Evolutionary conservation across 1,140 invertebrate species (phyloP).

Genomic region (Micrasema minimum): DNA sequence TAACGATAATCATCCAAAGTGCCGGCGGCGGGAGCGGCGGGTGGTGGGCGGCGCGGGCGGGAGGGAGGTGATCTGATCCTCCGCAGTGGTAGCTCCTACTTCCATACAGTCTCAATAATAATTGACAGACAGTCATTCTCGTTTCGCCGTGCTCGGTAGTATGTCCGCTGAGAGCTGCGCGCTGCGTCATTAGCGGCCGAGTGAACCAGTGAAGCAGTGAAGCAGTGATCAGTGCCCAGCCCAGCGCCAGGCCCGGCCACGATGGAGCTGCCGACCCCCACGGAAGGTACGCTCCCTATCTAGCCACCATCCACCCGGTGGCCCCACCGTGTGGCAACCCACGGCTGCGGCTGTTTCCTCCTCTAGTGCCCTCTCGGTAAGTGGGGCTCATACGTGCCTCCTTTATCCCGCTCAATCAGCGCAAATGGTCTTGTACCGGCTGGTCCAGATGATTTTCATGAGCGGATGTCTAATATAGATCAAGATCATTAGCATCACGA

Average conservation of each 20-base stretch:
- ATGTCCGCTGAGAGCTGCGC: constrained; percentile 34
- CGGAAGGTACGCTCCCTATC: constrained; percentile 39
- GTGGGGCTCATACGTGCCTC: constrained; percentile 48
- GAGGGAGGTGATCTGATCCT: constrained; percentile 8
- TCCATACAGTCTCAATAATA: constrained; percentile 36
- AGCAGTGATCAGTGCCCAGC: too few species aligned
- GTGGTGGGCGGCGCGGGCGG: neutral
- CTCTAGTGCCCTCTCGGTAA: constrained; percentile 30
- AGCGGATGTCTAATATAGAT: constrained; percentile 50
- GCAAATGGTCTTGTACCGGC: constrained; percentile 50
- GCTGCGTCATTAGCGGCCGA: constrained; percentile 29
- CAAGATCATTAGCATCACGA: constrained; percentile 49
- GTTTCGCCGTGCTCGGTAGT: constrained; percentile 35
- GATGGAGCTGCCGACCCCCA: constrained; percentile 32
- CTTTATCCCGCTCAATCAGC: constrained; percentile 51
- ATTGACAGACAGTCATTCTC: constrained; percentile 40
- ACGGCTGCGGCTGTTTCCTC: too few species aligned
- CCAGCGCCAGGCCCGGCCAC: constrained; percentile 12
- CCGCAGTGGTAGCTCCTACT: constrained; percentile 14
- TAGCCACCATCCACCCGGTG: too few species aligned
- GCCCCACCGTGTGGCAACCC: too few species aligned
- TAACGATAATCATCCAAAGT: constrained; percentile 40
- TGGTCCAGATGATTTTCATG: constrained; percentile 46
- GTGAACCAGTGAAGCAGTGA: constrained; percentile 29
- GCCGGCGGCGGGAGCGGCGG: neutral